Conservation (phyloP, 2,888 invertebrate species). For the Cheiracanthium punctorium region DNA sequence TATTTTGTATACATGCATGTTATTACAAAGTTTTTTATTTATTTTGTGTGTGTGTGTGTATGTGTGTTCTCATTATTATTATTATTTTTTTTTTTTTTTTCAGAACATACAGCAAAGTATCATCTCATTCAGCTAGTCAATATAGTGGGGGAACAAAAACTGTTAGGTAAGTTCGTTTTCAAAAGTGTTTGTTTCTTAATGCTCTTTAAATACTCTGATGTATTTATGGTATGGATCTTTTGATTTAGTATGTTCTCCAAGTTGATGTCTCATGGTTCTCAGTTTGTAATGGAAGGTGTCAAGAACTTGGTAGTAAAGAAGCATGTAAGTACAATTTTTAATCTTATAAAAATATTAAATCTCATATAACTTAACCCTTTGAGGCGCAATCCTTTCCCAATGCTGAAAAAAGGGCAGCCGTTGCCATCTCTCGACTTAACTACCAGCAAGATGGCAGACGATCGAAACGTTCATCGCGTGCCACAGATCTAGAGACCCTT, state of each 20-base stretch:
- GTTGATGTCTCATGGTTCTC: constrained; percentile 95
- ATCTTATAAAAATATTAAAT: too few relatives aligned
- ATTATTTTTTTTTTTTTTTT: constrained; percentile 72
- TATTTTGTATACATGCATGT: too few relatives aligned
- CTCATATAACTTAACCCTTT: too few relatives aligned
- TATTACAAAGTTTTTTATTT: too few relatives aligned
- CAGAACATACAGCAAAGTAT: constrained; percentile 85
- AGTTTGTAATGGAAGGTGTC: constrained; percentile 99
- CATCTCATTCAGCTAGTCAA: constrained; percentile 84
- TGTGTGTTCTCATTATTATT: too few relatives aligned
- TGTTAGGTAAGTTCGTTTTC: constrained; percentile 78
- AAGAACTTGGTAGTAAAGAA: constrained; percentile 98
- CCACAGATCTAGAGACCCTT: too few relatives aligned
- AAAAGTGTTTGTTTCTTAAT: neutral
- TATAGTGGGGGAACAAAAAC: constrained; percentile 88
- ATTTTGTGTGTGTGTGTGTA: too few relatives aligned
- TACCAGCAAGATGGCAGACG: too few relatives aligned
- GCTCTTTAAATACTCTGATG: neutral
- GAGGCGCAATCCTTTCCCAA: too few relatives aligned
- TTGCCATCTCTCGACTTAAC: too few relatives aligned
- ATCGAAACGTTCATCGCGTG: too few relatives aligned
- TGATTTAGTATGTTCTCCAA: constrained; percentile 94
- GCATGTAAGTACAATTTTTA: constrained; percentile 84
- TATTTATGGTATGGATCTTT: neutral
- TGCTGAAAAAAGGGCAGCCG: too few relatives aligned